Conservation (phyloP, 2,797 vertebrate species). For the Apogon hyalosoma region DNA sequence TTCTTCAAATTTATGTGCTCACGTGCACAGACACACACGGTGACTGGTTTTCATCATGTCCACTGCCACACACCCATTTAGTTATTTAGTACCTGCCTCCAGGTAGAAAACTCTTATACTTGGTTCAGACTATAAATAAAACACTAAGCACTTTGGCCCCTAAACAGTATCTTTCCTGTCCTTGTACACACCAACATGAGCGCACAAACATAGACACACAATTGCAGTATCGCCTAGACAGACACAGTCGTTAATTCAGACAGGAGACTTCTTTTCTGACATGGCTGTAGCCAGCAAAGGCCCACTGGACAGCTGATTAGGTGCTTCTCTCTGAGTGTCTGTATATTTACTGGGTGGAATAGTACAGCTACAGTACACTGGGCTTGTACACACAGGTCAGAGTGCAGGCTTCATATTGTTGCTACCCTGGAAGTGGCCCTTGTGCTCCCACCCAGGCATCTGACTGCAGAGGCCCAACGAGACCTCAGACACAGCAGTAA, state of each 20-base stretch:
- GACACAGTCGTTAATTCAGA: slow-evolving; percentile 57
- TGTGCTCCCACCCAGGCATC: slow-evolving; percentile 66
- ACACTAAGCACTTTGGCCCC: slow-evolving; percentile 62
- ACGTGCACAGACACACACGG: slow-evolving; percentile 31
- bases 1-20: slow-evolving; percentile 33
- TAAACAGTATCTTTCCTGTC: slow-evolving; percentile 67
- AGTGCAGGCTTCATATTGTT: slow-evolving; percentile 58
- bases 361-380: slow-evolving; percentile 33
- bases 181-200: slow-evolving; percentile 44
- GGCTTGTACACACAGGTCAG: slow-evolving; percentile 61
- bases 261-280: slow-evolving; percentile 62
- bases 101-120: slow-evolving; percentile 62
- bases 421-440: slow-evolving; percentile 72
- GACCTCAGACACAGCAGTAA: slow-evolving; percentile 67
- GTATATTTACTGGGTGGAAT: slow-evolving; percentile 55
- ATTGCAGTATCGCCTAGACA: slow-evolving; percentile 32
- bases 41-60: slow-evolving; percentile 41
- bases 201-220: slow-evolving; percentile 19
- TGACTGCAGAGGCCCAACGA: slow-evolving; percentile 72
- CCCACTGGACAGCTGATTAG: slow-evolving; percentile 77
- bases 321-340: slow-evolving; percentile 47
- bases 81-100: slow-evolving; percentile 73
- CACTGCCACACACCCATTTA: slow-evolving; percentile 60
- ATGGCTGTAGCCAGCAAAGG: slow-evolving; percentile 51
- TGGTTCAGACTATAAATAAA: slow-evolving; percentile 66